Percentiles rank a stretch among this genome's conserved stretches.
Conservation (phyloP, 2,888 invertebrate genomes). For the Entomobrya multifasciata region DNA sequence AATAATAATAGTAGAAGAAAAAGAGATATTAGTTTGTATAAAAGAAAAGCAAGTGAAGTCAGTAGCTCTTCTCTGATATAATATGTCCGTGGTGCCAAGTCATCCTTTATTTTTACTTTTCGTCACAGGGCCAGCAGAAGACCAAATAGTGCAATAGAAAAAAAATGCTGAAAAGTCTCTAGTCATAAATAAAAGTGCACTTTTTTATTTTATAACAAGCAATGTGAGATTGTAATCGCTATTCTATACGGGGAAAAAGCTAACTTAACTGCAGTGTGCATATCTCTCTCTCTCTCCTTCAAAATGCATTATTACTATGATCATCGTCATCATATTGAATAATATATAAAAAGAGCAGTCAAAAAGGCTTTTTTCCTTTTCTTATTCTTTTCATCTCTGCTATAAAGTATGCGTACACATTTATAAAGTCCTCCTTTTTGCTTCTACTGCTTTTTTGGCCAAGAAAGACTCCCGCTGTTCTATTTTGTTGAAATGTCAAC, state of each 20-base stretch:
- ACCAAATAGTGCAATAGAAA: background rate
- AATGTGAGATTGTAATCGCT: constrained; percentile 37
- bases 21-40: constrained; percentile 20
- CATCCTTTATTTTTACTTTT: constrained; percentile 46
- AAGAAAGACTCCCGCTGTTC: constrained; percentile 78
- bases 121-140: constrained; percentile 7
- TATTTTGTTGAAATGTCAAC: constrained; percentile 80
- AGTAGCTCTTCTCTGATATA: constrained; percentile 13
- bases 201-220: background rate
- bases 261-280: background rate
- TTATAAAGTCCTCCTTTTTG: constrained; percentile 37
- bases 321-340: constrained; percentile 9
- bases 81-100: constrained; percentile 40
- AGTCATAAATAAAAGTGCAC: constrained; percentile 45
- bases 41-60: background rate
- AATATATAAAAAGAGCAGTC: background rate
- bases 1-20: background rate
- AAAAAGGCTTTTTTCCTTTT: background rate
- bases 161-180: background rate
- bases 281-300: background rate
- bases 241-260: no score
- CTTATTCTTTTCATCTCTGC: constrained; percentile 37
- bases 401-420: no score
- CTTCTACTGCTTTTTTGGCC: constrained; percentile 61
- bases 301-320: constrained; percentile 15